Base-by-base conservation (phyloP, 2,888 invertebrate genomes). In the Drosophila sordidula region DNA sequence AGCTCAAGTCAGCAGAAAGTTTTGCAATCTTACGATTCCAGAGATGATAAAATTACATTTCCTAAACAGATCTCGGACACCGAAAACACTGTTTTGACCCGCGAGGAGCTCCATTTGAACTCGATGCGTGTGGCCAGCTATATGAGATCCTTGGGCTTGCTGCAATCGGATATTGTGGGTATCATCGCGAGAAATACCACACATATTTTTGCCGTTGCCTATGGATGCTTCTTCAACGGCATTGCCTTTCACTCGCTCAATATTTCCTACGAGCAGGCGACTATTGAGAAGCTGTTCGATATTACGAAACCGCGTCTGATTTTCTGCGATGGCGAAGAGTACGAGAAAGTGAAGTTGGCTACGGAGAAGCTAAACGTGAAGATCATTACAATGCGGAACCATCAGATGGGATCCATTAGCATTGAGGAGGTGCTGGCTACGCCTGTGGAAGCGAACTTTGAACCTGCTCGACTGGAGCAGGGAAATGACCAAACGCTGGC, bases 221-320 rank as follows among this genome's bases (percentile, higher is more conserved):
- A 90, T 25, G 90, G 70, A 0, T 87, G 87, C 14, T 87, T 89
- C 34, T 89, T 90, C 26, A 90, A 86, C 52, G 88, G 88, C 0
- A 80, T 80, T 1, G 74, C 85, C 0, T 78, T 87, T 32, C 89
- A 90, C 34, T 73, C 87, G 0, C 73, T 89, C 1, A 89, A 86
- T 49, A 67, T 75, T 0, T n/a, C n/a, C 2, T 73, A 75, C 14
- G 87, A 85, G 4, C 14, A 57, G 39, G 72, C 58, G 2, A 87
- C 78, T 0, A 67, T 86, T 4, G 54, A 68, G 1, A 68, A 76
- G 26, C 70, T 85, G 5, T 88, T 75, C 3, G 44, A 44, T n/a
- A 75, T 82, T 16, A 89, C 90, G 0, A 80, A 78, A 12, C 90
- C 90, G 0, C 54, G 70, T 1, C 9, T 85, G 0, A 70, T 85